Evolutionary conservation across 2,113 vertebrate species (phyloP), one percentile per base, ranked within the genome.

Genomic region (Rhinopithecus roxellana): DNA sequence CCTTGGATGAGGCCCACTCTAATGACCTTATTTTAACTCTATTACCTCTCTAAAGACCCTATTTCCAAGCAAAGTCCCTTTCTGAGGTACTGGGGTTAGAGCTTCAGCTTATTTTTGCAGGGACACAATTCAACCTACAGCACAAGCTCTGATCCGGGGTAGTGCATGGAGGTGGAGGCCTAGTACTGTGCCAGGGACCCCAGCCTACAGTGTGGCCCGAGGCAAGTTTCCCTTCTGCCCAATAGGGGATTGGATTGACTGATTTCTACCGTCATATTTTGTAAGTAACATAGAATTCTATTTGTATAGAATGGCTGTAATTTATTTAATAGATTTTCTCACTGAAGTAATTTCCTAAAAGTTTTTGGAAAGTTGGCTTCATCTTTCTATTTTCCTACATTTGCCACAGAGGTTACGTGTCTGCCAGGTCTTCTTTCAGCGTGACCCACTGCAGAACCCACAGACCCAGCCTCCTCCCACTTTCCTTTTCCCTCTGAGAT

Each of bases 131-230:
- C 27, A 64, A 55, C 14, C 7, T 22, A 0, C 35, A 20, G 43
- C 40, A n/a, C 6, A 14, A 43, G 30, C 17, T 55, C 85, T 55
- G 59, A 61, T 13, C n/a, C 6, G 12, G 40, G 38, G n/a, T 0
- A 23, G 2, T 23, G 0, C 4, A 2, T 27, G 16, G 70, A 61
- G 5, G 25, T 27, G 25, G 84, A 64, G 12, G 20, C 10, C 55
- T 35, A 27, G 10, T 45, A 3, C 12, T 0, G 4, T 4, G 13
- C 25, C 48, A 17, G 2, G 3, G 67, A 9, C 38, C 43, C 17
- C 2, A 16, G 0, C 9, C 30, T 2, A 25, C 13, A 13, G 0
- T 2, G 8, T 27, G 32, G 1, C 10, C 40, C 0, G 1, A 38
- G 32, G 40, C 45, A 32, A n/a, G 22, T 25, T 22, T 74, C 12